Base-by-base conservation (phyloP, 2,888 invertebrate species). In the Trypoxylon attenuatum region DNA sequence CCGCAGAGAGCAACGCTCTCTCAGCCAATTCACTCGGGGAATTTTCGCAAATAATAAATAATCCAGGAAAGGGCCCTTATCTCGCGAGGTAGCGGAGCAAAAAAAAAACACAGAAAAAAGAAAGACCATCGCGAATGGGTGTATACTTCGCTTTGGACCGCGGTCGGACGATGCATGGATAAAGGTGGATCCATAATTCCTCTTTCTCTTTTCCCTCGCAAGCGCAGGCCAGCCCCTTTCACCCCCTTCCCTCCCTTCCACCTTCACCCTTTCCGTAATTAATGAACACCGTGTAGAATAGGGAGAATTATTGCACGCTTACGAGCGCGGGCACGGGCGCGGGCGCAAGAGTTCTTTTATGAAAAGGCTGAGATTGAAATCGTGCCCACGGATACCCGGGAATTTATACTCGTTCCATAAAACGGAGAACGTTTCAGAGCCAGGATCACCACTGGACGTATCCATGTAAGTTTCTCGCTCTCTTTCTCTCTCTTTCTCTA, bases 271-370 rank as follows among this genome's bases (percentile, higher is more conserved):
- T 38, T 56, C 41, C 66, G 80, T 76, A 81, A 81, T 81, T 81
- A 81, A 81, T 79, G 81, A 79, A 79, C 81, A 78, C 71, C 78
- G 70, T 65, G 73, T 75, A 81, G 78, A 81, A 81, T 81, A 78
- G 76, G 71, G 77, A 80, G 80, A 81, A 77, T 75, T 81, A 81
- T 81, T 74, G 79, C 79, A 54, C 73, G 79, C 75, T 76, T 71
- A 76, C 74, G 50, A 59, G 47, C 66, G 54, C 61, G 66, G 56
- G 63, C 43, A n/a, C n/a, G 8, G 33, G 3, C 5, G 33, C 33
- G 33, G n/a, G 33, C 33, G 10, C 66, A 60, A 58, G 73, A 69
- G 62, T 69, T 69, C 71, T 73, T 73, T 76, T 73, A 71, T 72
- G 73, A 69, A 73, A 76, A 60, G 75, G 56, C 61, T 71, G 66